Base-by-base conservation (phyloP, 2,113 vertebrate genomes). In the Centropus unirufus region DNA sequence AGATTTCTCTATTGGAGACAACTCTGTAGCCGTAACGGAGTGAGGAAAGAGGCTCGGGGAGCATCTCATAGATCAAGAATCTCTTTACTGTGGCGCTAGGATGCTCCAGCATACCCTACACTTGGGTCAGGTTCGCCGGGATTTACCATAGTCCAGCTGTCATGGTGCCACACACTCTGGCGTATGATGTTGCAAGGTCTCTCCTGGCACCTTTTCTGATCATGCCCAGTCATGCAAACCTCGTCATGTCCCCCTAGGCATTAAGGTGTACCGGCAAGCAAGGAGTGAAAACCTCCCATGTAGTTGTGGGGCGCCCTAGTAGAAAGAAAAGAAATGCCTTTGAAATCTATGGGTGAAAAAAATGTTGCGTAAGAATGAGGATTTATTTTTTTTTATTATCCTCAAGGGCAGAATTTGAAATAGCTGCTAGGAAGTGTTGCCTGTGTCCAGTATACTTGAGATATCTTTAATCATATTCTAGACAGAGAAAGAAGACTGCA, bases 381-480 rank as follows among this genome's bases (percentile, higher is more conserved):
- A 23, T 62, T 49, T 83, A 3, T 14, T 51, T 57, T 36, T 63
- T 76, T 86, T 63, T 49, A 81, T 77, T 81, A 78, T 83, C 44
- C 88, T 91, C 86, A 81, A 74, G 80, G 73, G 85, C 61, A 66
- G 93, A 90, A 81, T 95, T 92, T 89, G 61, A 96, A 94, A 83
- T 86, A 83, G 61, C 73, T 94, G 44, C 76, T 81, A 75, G 80
- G 40, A 88, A 86, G 30, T 72, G 69, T 82, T 94, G 81, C 46
- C 76, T 89, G 30, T 94, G 93, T 86, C 69, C 18, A 6, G 88
- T 86, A 92, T 85, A 87, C 47, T 11, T 22, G 75, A 78, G 68
- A 49, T 63, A 89, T 83, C 90, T 93, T 94, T 95, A 93, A 95
- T 91, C 67, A 64, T 83, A 73, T 91, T 91, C 55, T 80, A 95